A percentile compares a stretch with the other conserved stretches of the same genome.
These are phyloP conservation scores for Austrofundulus limnaeus DNA, from an alignment of 2,113 vertebrate species.

Conservation along the genomic window DNA sequence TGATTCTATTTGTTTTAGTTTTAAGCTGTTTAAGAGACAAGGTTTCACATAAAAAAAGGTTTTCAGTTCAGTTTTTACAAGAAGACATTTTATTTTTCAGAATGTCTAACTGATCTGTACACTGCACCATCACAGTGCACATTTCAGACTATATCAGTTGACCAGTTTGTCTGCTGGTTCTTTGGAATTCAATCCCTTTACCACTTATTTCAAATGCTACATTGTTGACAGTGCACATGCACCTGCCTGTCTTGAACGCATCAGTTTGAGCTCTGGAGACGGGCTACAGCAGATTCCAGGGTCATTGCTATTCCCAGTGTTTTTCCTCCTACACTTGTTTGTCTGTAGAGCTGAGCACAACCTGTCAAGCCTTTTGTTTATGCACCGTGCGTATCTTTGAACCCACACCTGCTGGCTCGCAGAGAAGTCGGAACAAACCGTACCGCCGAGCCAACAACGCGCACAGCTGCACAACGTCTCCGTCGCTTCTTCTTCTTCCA, in stretches of 20 bases:
- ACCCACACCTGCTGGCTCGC: conserved; percentile 34
- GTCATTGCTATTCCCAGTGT: conserved; percentile 24
- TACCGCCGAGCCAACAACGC: conserved; percentile 16
- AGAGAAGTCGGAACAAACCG: conserved; percentile 25
- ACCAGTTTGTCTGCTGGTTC: neutral
- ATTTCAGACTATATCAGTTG: neutral
- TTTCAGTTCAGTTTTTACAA: no score
- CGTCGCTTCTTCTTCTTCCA: conserved; percentile 33
- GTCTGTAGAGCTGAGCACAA: neutral
- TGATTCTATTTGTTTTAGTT: no score
- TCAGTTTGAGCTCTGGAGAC: conserved; percentile 23
- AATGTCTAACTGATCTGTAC: neutral
- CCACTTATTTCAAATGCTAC: neutral
- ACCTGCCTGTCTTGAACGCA: neutral
- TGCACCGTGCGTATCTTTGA: conserved; percentile 11
- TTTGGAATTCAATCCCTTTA: neutral
- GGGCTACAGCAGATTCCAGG: neutral
- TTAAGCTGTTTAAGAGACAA: no score
- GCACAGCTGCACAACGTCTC: conserved; percentile 48
- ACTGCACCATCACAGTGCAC: neutral
- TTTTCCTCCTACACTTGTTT: conserved; percentile 11
- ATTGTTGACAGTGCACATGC: neutral
- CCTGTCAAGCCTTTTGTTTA: conserved; percentile 10
- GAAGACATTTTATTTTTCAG: no score
- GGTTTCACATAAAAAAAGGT: no score